Base-by-base conservation (phyloP, 2,113 vertebrate species). In the Periophthalmus modestus region DNA sequence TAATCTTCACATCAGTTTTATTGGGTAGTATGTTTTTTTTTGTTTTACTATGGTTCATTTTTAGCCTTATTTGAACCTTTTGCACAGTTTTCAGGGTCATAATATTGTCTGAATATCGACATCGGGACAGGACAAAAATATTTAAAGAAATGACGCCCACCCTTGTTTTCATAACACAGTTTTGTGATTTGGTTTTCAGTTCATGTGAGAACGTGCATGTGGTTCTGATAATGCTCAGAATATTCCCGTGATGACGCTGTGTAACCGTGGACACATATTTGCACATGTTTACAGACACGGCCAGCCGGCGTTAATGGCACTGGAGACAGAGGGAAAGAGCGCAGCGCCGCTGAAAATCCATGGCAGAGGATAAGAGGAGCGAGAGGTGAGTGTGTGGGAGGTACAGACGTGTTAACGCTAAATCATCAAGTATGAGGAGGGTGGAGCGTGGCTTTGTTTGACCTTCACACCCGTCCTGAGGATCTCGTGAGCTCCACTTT, bases 331-430 rank as follows among this genome's bases (percentile, higher is more conserved):
- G 54, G 11, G 73, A 83, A 81, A 82, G 47, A 82, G 61, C 16
- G 36, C 15, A 15, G 28, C 74, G 77, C 52, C 48, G 43, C 15
- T 68, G 82, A 62, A 58, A 69, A 83, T 75, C 76, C 46, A 86
- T 85, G 83, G 81, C 79, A 75, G 48, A 48, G 85, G 80, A 89
- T 86, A 68, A 85, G 68, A 69, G 67, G 76, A 70, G 73, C 68
- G 48, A 71, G 58, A 71, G 47, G 39, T 6, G 69, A 76, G 66
- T 47, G 81, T 79, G 87, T 82, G 69, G 81, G 75, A 74, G 68
- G 79, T 79, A 77, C 73, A 54, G 77, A 82, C 77, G 54, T 68
- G 61, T 62, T 47, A 76, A 72, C 71, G 72, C 55, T 85, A 74
- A 89, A 80, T 74, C 77, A 73, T 23, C 69, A 43, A 57, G 74